Evolutionary conservation across 2,113 vertebrate genomes (phyloP).

Genomic region (Pseudopodoces humilis): DNA sequence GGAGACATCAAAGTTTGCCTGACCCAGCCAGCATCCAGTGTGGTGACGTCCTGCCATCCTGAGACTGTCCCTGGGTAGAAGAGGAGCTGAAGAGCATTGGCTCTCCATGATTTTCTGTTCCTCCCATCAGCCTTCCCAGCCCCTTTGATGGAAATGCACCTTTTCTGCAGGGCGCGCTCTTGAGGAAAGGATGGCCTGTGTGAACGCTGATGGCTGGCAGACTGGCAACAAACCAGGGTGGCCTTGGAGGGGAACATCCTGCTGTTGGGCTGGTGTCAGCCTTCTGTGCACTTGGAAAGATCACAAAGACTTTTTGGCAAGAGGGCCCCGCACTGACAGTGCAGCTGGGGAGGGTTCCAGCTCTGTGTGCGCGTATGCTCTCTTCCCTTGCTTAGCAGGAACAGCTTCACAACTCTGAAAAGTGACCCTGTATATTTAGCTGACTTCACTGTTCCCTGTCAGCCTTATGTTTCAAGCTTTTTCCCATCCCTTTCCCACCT

Average conservation of each 20-base stretch:
- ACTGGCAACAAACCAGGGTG: neutral
- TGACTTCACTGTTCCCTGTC: neutral
- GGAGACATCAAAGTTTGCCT: neutral
- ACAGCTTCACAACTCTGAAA: neutral
- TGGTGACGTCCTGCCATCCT: neutral
- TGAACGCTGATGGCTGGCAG: neutral
- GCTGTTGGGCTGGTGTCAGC: neutral
- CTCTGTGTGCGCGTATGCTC: neutral
- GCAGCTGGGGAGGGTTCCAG: neutral
- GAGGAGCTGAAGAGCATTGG: neutral
- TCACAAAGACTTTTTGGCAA: neutral
- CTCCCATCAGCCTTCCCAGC: neutral
- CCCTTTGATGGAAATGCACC: neutral
- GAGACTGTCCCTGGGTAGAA: neutral
- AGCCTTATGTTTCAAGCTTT: neutral
- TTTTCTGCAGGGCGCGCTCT: neutral
- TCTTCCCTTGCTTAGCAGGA: neutral
- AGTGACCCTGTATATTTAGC: neutral
- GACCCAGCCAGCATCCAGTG: neutral
- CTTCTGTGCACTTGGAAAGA: neutral
- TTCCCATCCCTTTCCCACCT: neutral
- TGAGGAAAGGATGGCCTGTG: neutral
- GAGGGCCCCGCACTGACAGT: neutral
- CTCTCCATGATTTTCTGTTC: neutral
- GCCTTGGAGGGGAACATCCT: neutral